phyloP scores from a whole-genome alignment of 2,113 vertebrate species.

The Amblyopsis rosae region DNA sequence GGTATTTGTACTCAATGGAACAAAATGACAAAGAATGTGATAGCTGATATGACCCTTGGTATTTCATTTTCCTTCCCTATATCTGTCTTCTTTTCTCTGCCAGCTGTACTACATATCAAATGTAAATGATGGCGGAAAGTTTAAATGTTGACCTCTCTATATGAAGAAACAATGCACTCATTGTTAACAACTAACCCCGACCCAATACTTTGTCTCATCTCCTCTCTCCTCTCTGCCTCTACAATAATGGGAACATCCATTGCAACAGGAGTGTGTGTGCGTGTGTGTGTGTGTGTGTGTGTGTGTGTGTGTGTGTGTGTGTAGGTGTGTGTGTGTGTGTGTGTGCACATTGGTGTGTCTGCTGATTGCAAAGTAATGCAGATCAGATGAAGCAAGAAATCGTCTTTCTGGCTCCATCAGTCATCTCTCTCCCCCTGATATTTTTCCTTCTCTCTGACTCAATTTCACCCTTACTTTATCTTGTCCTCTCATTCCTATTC shows the following conservation, averaged over 20 bases:
- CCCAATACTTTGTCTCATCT: slow-evolving; percentile 11
- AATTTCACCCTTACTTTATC: not conserved
- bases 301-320: slow-evolving; percentile 24
- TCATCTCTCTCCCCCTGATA: slow-evolving; percentile 52
- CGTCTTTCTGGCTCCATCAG: slow-evolving; percentile 73
- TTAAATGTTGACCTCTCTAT: slow-evolving; percentile 34
- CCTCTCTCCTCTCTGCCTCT: slow-evolving; percentile 20
- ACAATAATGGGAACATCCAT: not conserved
- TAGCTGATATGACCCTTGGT: slow-evolving; percentile 15
- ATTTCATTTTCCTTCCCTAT: slow-evolving; percentile 7
- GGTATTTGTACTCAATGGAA: not conserved
- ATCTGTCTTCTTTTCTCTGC: not conserved
- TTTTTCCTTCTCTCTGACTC: slow-evolving; percentile 46
- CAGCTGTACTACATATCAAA: slow-evolving; percentile 30
- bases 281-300: slow-evolving; percentile 7
- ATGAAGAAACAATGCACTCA: slow-evolving; percentile 26
- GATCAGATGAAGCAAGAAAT: slow-evolving; percentile 77
- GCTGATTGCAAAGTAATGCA: slow-evolving; percentile 72
- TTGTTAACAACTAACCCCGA: slow-evolving; percentile 20
- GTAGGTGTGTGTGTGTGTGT: slow-evolving; percentile 8
- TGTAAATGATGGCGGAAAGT: slow-evolving; percentile 32
- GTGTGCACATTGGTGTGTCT: not conserved
- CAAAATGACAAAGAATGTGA: slow-evolving; percentile 17
- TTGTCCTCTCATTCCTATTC: slow-evolving; percentile 29
- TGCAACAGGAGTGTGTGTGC: slow-evolving; percentile 10